A percentile compares a stretch with the other conserved stretches of the same genome.
Evolutionary conservation across 2,888 invertebrate species (phyloP).

Genomic region (Temnothorax rugatulus): DNA sequence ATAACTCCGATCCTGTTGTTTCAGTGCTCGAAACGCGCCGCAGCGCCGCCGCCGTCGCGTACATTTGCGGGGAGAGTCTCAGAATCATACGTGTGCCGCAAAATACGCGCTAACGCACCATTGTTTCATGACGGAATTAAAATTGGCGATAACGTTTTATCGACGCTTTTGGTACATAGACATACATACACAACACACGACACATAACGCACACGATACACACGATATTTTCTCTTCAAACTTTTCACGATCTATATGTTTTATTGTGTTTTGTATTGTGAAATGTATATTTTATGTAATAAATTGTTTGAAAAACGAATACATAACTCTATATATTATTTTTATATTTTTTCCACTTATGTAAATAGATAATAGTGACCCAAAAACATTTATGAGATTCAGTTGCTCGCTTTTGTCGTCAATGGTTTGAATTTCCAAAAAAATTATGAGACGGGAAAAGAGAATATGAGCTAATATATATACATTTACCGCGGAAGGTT

Average conservation of each 20-base stretch:
- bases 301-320: slow-evolving; percentile 7
- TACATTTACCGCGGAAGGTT: neutral
- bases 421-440: neutral
- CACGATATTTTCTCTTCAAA: neutral
- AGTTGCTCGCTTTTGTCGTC: neutral
- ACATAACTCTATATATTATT: neutral
- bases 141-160: slow-evolving; percentile 32
- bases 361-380: neutral
- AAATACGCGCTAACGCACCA: slow-evolving; percentile 4
- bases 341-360: neutral
- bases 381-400: neutral
- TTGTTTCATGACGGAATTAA: slow-evolving; percentile 12
- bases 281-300: slow-evolving; percentile 12
- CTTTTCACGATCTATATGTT: neutral
- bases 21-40: slow-evolving; percentile 17
- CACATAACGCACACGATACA: neutral
- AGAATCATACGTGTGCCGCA: slow-evolving; percentile 1
- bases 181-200: neutral
- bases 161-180: neutral
- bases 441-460: neutral
- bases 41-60: neutral
- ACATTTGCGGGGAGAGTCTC: neutral
- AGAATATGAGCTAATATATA: neutral
- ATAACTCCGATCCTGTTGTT: slow-evolving; percentile 40
- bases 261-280: slow-evolving; percentile 4